These are phyloP conservation scores for Nibea albiflora DNA, from an alignment of 2,113 vertebrate species.

Conservation along the genomic window DNA sequence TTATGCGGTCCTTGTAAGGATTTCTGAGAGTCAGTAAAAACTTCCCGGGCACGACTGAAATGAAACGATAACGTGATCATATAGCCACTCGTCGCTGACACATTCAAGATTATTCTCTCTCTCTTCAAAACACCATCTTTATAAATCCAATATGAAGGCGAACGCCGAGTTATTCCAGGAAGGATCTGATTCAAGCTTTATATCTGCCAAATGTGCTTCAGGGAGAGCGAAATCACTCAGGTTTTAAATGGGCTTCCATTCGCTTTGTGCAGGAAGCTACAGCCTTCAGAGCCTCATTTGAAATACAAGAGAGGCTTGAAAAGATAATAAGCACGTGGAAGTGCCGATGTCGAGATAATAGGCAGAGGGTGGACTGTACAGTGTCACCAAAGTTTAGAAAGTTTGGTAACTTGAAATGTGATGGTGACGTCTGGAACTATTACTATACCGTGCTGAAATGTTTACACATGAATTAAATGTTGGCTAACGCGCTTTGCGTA, in stretches of 20 bases:
- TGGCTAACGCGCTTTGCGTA: no score
- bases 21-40: slow-evolving; percentile 17
- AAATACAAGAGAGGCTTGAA: slow-evolving; percentile 63
- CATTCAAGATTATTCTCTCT: slow-evolving; percentile 40
- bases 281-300: slow-evolving; percentile 55
- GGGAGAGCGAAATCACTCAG: slow-evolving; percentile 58
- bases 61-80: background rate
- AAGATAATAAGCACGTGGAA: slow-evolving; percentile 46
- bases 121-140: slow-evolving; percentile 34
- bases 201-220: slow-evolving; percentile 47
- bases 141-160: slow-evolving; percentile 48
- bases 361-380: slow-evolving; percentile 1
- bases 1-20: slow-evolving; percentile 11
- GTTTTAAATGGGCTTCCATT: slow-evolving; percentile 66
- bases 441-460: background rate
- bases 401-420: slow-evolving; percentile 34
- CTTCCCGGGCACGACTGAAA: slow-evolving; percentile 1
- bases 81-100: slow-evolving; percentile 6
- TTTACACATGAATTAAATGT: no score
- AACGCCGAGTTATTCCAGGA: slow-evolving; percentile 49
- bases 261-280: slow-evolving; percentile 47
- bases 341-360: slow-evolving; percentile 61
- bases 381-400: slow-evolving; percentile 54
- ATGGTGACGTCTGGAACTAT: background rate
- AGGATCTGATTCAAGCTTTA: slow-evolving; percentile 45